Evolutionary conservation across 2,113 vertebrate genomes (phyloP), one percentile per base, ranked within the genome.

Genomic region (Atractosteus spatula): DNA sequence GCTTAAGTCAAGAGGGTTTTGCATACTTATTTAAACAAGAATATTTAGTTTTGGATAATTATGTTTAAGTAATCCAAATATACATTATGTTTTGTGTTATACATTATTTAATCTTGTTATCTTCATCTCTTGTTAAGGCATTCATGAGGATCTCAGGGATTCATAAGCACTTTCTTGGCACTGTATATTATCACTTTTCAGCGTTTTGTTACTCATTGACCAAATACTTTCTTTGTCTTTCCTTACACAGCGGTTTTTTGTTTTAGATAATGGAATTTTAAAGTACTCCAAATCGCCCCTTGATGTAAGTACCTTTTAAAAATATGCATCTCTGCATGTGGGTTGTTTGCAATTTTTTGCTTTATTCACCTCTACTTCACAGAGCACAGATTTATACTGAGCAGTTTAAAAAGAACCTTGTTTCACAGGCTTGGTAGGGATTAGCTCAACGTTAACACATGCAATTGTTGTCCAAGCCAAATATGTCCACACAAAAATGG

Each of bases 221-320:
- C 16, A 59, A 14, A 71, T 1, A 44, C 42, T 75, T 11, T 76
- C 77, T 79, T 77, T 87, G 12, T 76, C 77, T 79, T 77, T 87
- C 74, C 77, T 76, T 82, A 81, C 29, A 72, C 93, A 99, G 97
- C 94, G 97, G 1, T 99, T 98, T 90, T 99, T 99, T 88, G 93
- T 96, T 81, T 89, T 99, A 91, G 97, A 99, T 91, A 99, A 98
- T 73, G 97, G 97, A 77, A 96, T 99, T 86, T 88, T 99, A 86
- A 99, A 99, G 86, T 99, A 99, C 85, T 97, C 97, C 79, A 99
- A 99, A 87, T 94, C 97, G 70, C 97, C 97, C 70, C 93, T 97
- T 79, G 97, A 99, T 85, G 97, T 99, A 93, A 98, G 97, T 98
- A 91, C 80, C 66, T 71, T 79, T 83, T 78, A 41, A 62, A 56